A percentile compares a stretch with the other conserved stretches of the same genome.
Conservation (phyloP, 2,797 vertebrate genomes). For the Emydoidea blandingii region DNA sequence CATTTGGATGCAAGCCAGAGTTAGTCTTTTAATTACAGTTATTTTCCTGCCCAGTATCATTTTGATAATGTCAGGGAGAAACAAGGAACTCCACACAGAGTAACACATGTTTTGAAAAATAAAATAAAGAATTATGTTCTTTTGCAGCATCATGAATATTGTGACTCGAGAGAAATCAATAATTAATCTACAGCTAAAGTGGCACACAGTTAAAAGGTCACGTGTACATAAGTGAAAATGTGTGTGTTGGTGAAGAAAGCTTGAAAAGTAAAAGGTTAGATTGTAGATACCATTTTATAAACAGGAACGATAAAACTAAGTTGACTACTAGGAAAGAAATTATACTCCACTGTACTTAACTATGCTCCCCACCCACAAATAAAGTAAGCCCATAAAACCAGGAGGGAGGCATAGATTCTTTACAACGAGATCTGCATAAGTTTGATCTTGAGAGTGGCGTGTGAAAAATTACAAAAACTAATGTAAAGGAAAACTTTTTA, state of each 20-base stretch:
- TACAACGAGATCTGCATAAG: background rate
- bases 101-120: background rate
- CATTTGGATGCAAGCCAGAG: background rate
- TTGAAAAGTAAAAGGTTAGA: conserved; percentile 20
- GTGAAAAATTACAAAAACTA: conserved; percentile 26
- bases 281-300: conserved; percentile 43
- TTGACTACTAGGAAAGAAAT: background rate
- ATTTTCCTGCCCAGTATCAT: background rate
- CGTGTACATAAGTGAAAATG: conserved; percentile 42
- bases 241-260: conserved; percentile 20
- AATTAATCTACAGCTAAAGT: conserved; percentile 65
- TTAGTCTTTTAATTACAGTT: background rate
- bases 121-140: conserved; percentile 35
- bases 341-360: background rate
- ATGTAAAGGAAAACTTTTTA: conserved; percentile 33
- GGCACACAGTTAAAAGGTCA: conserved; percentile 47
- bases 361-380: background rate
- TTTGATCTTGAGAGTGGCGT: background rate
- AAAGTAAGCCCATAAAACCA: background rate
- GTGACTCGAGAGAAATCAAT: conserved; percentile 61
- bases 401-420: background rate
- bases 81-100: conserved; percentile 44
- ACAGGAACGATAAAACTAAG: background rate
- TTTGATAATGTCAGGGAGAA: conserved; percentile 27
- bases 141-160: conserved; percentile 42